Conservation (phyloP, 1,140 invertebrate genomes). For the Diuraphis noxia region DNA sequence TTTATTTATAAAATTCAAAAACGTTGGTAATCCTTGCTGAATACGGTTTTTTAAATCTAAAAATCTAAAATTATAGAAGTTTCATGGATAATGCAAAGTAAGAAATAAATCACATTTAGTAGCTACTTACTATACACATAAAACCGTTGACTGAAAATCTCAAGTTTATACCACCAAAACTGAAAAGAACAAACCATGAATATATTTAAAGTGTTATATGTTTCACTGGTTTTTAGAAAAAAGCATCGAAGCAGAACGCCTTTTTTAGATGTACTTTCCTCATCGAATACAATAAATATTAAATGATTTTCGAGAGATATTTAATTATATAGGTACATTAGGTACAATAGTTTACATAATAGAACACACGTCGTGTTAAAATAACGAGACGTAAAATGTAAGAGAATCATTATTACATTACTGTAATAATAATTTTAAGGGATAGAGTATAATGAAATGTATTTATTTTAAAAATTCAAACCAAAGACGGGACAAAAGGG, state of each 20-base stretch:
- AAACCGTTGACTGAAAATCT: neutral
- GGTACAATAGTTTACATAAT: neutral
- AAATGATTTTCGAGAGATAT: neutral
- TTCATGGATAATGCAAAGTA: neutral
- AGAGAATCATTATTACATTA: neutral
- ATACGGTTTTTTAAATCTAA: neutral
- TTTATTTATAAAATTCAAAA: neutral
- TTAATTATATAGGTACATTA: too few relatives aligned
- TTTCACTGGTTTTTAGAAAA: neutral
- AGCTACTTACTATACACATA: neutral
- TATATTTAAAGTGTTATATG: neutral
- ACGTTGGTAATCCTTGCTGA: neutral
- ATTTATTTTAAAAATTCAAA: neutral
- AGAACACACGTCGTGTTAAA: neutral
- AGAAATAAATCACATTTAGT: conserved; percentile 33
- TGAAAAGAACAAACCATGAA: neutral
- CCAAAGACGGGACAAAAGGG: neutral
- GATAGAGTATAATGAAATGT: neutral
- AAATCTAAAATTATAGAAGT: neutral
- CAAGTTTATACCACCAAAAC: neutral
- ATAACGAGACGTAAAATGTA: neutral
- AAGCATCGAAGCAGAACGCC: neutral
- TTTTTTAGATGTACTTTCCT: neutral
- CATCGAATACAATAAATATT: neutral
- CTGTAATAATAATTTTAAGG: neutral